A percentile compares a stretch with the other conserved stretches of the same genome.
These are phyloP conservation scores for Mobula birostris DNA, from an alignment of 2,113 vertebrate species.

Conservation along the genomic window DNA sequence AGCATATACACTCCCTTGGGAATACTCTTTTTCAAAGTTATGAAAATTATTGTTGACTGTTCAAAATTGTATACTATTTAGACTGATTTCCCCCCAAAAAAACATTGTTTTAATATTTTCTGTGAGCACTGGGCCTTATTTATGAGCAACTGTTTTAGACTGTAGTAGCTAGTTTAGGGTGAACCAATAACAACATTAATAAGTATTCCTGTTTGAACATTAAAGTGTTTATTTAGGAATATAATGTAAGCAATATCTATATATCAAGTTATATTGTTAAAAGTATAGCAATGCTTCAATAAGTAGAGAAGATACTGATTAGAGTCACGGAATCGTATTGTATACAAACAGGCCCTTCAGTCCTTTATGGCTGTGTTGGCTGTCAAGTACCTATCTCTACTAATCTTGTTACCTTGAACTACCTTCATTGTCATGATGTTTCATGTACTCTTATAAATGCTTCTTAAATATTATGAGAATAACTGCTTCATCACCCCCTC, in stretches of 20 bases:
- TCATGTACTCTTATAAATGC: too few species aligned
- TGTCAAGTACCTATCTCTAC: too few species aligned
- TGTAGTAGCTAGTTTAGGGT: background rate
- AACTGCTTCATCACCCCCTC: too few species aligned
- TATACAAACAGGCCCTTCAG: too few species aligned
- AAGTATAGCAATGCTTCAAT: background rate
- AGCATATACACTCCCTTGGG: background rate
- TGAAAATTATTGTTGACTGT: background rate
- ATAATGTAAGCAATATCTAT: background rate
- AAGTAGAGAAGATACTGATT: background rate
- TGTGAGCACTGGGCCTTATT: background rate
- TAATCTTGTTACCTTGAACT: too few species aligned
- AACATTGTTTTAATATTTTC: background rate
- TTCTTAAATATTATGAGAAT: too few species aligned
- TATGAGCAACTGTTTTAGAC: background rate
- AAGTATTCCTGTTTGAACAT: background rate
- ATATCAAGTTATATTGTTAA: background rate
- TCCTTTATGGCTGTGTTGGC: too few species aligned
- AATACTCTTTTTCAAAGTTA: background rate
- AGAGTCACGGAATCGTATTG: background rate
- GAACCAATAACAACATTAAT: background rate
- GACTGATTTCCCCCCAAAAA: background rate
- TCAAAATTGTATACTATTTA: background rate
- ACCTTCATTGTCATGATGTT: too few species aligned
- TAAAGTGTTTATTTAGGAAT: background rate